These are phyloP conservation scores for Cylindroiulus punctatus DNA, from an alignment of 2,888 invertebrate species.

Conservation along the genomic window DNA sequence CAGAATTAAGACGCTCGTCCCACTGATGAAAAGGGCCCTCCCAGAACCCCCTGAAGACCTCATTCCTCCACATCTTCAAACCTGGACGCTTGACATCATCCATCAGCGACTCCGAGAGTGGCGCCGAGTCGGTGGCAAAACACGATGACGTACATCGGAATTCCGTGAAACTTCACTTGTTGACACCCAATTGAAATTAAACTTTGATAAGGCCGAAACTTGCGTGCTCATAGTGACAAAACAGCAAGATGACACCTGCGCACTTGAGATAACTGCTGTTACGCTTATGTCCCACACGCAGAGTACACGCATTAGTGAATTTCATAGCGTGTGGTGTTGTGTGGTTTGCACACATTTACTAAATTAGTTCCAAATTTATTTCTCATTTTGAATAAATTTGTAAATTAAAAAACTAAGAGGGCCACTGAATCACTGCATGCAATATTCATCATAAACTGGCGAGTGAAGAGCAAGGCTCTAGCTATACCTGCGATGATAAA, in stretches of 20 bases:
- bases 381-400: too few species aligned
- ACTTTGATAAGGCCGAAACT: neutral
- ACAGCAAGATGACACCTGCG: neutral
- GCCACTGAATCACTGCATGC: too few species aligned
- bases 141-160: slow-evolving; percentile 19
- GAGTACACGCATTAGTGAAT: neutral
- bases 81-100: neutral
- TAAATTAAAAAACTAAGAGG: too few species aligned
- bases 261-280: neutral
- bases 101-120: neutral
- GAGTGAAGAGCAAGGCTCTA: too few species aligned
- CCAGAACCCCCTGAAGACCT: neutral
- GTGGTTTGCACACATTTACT: too few species aligned
- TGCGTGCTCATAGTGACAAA: neutral
- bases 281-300: neutral
- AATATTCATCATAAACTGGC: too few species aligned
- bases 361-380: too few species aligned
- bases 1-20: slow-evolving; percentile 14
- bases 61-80: neutral
- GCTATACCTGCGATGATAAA: too few species aligned
- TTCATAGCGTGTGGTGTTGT: neutral
- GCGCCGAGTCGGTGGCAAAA: neutral
- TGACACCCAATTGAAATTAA: slow-evolving; percentile 35
- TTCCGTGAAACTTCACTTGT: slow-evolving; percentile 7
- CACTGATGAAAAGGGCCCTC: neutral